Percentiles rank a stretch among this genome's conserved stretches.
Conservation (phyloP, 2,113 vertebrate genomes). For the Zosterops pallidus region DNA sequence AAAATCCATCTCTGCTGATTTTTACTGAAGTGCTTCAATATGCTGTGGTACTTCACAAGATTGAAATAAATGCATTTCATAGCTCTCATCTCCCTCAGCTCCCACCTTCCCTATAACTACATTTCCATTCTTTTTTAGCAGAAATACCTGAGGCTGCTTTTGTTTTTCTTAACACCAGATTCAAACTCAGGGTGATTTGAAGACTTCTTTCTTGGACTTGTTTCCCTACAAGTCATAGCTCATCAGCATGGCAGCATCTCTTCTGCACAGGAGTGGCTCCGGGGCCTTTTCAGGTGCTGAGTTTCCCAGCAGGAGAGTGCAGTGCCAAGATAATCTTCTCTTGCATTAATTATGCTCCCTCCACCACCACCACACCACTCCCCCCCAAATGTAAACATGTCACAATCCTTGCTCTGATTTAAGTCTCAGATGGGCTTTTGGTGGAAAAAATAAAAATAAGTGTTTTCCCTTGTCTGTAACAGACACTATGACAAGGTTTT, state of each 20-base stretch:
- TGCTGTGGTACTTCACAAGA: not conserved
- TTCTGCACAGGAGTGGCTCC: not conserved
- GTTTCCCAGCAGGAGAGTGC: not conserved
- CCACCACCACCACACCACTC: fast-evolving
- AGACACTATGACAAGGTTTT: not conserved
- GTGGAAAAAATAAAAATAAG: not conserved
- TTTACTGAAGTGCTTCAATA: conserved; percentile 8
- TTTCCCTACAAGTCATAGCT: not conserved
- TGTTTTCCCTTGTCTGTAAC: not conserved
- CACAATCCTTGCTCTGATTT: not conserved
- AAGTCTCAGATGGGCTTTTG: not conserved
- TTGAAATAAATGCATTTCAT: conserved; percentile 36
- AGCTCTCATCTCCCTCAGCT: not conserved
- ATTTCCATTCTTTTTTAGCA: not conserved
- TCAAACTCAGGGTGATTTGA: not conserved
- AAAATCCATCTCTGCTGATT: conserved; percentile 43
- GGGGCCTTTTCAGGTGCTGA: not conserved
- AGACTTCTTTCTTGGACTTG: not conserved
- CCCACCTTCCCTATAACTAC: not conserved
- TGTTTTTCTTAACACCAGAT: not conserved
- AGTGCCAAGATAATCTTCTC: not conserved
- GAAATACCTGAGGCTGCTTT: conserved; percentile 11
- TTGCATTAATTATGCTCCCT: not conserved
- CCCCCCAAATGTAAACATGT: not conserved
- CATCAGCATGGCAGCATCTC: not conserved